Conservation (phyloP, 2,888 invertebrate species). For the Cephonodes hylas region DNA sequence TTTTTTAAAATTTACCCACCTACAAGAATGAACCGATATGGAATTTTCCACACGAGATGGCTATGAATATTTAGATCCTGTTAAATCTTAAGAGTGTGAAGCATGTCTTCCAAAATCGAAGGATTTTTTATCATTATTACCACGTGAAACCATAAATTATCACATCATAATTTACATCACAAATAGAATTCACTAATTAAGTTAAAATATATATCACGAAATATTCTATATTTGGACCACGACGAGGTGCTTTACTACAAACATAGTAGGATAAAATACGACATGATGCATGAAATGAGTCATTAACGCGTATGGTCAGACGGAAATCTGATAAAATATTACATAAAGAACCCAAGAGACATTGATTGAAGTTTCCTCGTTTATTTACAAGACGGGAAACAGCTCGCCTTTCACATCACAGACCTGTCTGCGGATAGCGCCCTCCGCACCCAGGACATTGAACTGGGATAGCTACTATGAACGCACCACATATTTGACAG, state of each 20-base stretch:
- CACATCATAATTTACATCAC: too few species aligned
- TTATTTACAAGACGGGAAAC: conserved; percentile 8
- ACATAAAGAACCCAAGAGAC: background rate
- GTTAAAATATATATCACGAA: too few species aligned
- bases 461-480: background rate
- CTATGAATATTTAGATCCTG: too few species aligned
- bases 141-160: too few species aligned
- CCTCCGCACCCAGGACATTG: background rate
- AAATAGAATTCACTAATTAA: too few species aligned
- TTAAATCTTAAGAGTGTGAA: too few species aligned
- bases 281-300: background rate
- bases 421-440: background rate
- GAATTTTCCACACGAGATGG: too few species aligned
- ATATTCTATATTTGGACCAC: too few species aligned
- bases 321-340: conserved; percentile 3
- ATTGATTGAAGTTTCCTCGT: conserved; percentile 10
- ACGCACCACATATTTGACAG: background rate
- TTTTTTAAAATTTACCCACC: too few species aligned
- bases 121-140: too few species aligned
- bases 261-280: background rate
- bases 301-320: background rate
- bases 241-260: background rate
- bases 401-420: background rate
- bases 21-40: too few species aligned
- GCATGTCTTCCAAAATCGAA: too few species aligned